Evolutionary conservation across 53 echinoderm and acorn worm species (phyloP).

Genomic region (Luidia sarsii): DNA sequence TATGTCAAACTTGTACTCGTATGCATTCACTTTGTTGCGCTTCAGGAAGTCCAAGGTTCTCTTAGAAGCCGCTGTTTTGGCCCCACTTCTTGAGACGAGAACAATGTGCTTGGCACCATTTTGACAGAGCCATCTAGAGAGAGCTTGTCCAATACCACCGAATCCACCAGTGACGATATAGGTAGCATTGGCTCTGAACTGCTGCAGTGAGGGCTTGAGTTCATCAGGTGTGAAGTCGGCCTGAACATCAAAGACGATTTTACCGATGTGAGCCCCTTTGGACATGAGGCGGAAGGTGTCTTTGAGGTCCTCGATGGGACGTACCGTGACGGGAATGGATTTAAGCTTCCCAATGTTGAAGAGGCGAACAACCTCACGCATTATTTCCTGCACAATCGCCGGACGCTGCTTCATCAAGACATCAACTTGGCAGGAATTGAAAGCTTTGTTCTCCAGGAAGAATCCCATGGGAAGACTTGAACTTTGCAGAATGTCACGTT

Average conservation of each 20-base stretch:
- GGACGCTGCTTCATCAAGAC: constrained; percentile 51
- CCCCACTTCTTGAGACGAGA: constrained; percentile 66
- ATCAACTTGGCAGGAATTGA: constrained; percentile 78
- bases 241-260: constrained; percentile 62
- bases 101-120: constrained; percentile 90
- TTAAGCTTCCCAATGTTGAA: constrained; percentile 56
- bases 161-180: constrained; percentile 85
- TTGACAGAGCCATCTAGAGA: constrained; percentile 80
- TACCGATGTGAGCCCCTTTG: constrained; percentile 58
- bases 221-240: constrained; percentile 38
- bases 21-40: constrained; percentile 60
- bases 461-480: constrained; percentile 65
- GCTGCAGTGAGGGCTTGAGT: constrained; percentile 34
- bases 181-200: constrained; percentile 72
- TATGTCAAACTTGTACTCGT: constrained; percentile 58
- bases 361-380: constrained; percentile 58
- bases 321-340: constrained; percentile 61
- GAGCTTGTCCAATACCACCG: constrained; percentile 73
- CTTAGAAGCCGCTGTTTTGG: constrained; percentile 54
- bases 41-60: constrained; percentile 68
- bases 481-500: constrained; percentile 52
- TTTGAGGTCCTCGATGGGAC: constrained; percentile 38
- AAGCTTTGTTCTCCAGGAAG: constrained; percentile 75
- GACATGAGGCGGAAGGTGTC: constrained; percentile 59
- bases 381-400: constrained; percentile 31